These are phyloP conservation scores for Microctonus aethiopoides DNA, from an alignment of 2,888 invertebrate genomes.

Conservation along the genomic window DNA sequence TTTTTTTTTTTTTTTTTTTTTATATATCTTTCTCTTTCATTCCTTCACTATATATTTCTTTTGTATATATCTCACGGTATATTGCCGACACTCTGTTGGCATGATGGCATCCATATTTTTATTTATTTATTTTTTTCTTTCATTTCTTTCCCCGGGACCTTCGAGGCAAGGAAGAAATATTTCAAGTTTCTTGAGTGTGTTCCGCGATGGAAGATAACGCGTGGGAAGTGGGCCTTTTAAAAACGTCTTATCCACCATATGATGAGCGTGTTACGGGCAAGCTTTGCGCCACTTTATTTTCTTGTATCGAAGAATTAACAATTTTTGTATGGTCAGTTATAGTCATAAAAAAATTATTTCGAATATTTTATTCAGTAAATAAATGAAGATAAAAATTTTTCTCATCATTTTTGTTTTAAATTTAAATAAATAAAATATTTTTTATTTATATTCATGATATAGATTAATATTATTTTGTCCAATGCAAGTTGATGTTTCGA, in stretches of 20 bases:
- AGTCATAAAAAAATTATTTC: too few relatives aligned
- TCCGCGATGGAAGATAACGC: conserved; percentile 49
- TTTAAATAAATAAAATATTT: too few relatives aligned
- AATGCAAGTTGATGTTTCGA: too few relatives aligned
- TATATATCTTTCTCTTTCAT: conserved; percentile 12
- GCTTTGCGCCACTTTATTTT: not conserved
- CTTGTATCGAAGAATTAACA: conserved; percentile 10
- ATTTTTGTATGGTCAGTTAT: not conserved
- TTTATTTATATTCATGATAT: too few relatives aligned
- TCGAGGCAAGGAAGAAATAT: conserved; percentile 43
- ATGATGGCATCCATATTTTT: conserved; percentile 18
- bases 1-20: not conserved
- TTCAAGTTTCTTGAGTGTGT: conserved; percentile 38
- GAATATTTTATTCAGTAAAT: too few relatives aligned
- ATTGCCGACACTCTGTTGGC: conserved; percentile 24
- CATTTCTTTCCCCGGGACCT: conserved; percentile 33
- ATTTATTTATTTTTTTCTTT: not conserved
- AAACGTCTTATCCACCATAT: conserved; percentile 41
- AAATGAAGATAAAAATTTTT: too few relatives aligned
- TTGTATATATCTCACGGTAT: conserved; percentile 3
- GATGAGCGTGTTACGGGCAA: not conserved
- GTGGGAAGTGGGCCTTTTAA: conserved; percentile 48
- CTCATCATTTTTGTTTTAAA: too few relatives aligned
- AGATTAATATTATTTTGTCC: too few relatives aligned
- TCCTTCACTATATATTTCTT: not conserved